These are phyloP conservation scores for Junonia oenone DNA, from an alignment of 2,888 invertebrate genomes.

Conservation along the genomic window DNA sequence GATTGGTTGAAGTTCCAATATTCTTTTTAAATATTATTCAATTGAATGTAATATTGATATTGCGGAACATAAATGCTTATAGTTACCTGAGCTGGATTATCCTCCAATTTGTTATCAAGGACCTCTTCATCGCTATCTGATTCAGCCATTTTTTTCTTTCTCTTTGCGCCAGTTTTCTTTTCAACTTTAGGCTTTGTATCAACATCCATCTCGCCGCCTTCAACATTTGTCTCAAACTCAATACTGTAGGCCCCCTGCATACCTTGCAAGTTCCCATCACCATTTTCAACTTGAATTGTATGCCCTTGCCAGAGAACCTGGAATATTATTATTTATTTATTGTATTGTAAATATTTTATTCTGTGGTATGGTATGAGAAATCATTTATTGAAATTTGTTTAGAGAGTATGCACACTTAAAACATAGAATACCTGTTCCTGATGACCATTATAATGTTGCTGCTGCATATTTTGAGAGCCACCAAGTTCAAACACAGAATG, in stretches of 20 bases:
- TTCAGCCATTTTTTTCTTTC: slow-evolving; percentile 74
- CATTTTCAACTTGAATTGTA: slow-evolving; percentile 81
- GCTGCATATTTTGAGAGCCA: slow-evolving; percentile 62
- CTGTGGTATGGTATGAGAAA: no score
- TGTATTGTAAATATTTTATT: not conserved
- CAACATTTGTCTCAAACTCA: slow-evolving; percentile 60
- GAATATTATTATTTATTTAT: slow-evolving; percentile 32
- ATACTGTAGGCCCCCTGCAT: slow-evolving; percentile 59
- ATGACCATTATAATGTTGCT: slow-evolving; percentile 71
- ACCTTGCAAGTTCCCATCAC: slow-evolving; percentile 57
- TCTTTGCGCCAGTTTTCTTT: slow-evolving; percentile 63
- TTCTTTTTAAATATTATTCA: no score
- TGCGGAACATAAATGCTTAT: no score
- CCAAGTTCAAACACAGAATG: slow-evolving; percentile 73
- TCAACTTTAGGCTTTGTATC: slow-evolving; percentile 70
- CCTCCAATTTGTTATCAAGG: slow-evolving; percentile 84
- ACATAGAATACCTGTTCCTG: slow-evolving; percentile 65
- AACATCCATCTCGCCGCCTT: slow-evolving; percentile 62
- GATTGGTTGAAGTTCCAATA: no score
- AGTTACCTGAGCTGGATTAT: slow-evolving; percentile 80
- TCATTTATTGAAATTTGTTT: not conserved
- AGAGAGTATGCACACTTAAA: no score
- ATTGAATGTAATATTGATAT: no score
- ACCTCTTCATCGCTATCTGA: slow-evolving; percentile 72
- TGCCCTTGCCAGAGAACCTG: slow-evolving; percentile 84